Evolutionary conservation across 2,797 vertebrate genomes (phyloP).

Genomic region (Epinephelus awoara): DNA sequence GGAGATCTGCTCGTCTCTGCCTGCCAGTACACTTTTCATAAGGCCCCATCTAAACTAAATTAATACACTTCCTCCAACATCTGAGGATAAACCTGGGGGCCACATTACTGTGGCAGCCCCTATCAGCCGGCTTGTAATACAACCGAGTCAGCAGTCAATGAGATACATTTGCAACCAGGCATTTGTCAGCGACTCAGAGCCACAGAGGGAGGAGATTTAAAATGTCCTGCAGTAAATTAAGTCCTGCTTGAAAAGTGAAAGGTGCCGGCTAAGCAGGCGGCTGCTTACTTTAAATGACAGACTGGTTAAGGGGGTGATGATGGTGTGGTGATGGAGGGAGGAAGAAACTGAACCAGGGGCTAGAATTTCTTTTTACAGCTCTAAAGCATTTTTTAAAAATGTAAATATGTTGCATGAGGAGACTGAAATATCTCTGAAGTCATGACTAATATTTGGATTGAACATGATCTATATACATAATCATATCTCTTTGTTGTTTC

Average conservation of each 20-base stretch:
- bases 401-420: not conserved
- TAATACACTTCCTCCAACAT: constrained; percentile 78
- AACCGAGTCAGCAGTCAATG: constrained; percentile 82
- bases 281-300: constrained; percentile 78
- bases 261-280: constrained; percentile 79
- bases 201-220: constrained; percentile 80
- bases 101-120: constrained; percentile 69
- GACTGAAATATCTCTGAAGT: constrained; percentile 1
- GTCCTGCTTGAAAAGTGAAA: constrained; percentile 78
- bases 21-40: constrained; percentile 66
- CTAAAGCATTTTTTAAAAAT: not conserved
- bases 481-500: not conserved
- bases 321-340: constrained; percentile 40
- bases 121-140: constrained; percentile 78
- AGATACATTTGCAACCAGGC: constrained; percentile 83
- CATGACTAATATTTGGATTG: not conserved
- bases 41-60: constrained; percentile 76
- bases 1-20: constrained; percentile 51
- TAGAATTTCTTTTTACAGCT: not conserved
- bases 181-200: constrained; percentile 75
- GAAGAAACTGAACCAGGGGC: constrained; percentile 14
- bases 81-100: constrained; percentile 82
- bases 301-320: constrained; percentile 59
- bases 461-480: not conserved
- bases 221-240: constrained; percentile 81